Conservation (phyloP, 2,113 vertebrate genomes). For the Ginglymostoma cirratum region DNA sequence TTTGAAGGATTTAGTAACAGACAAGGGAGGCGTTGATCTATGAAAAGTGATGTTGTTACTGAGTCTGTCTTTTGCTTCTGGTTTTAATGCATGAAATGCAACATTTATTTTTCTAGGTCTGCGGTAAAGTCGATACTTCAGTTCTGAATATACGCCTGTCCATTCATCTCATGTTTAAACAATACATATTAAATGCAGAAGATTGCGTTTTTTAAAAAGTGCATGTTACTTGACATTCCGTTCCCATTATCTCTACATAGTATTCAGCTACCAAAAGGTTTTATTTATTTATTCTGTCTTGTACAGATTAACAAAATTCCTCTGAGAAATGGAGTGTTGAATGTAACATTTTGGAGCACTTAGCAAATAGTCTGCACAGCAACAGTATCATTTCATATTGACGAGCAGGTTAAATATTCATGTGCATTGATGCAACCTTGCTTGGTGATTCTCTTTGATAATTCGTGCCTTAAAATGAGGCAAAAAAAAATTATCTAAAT, state of each 20-base stretch:
- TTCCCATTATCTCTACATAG: background rate
- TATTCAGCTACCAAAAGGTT: background rate
- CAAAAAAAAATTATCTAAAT: background rate
- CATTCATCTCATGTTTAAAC: constrained; percentile 4
- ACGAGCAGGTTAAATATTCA: constrained; percentile 14
- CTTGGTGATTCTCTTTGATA: no score
- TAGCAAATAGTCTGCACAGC: background rate
- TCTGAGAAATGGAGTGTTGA: background rate
- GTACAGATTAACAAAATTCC: background rate
- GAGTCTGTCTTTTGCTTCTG: background rate
- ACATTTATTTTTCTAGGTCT: background rate
- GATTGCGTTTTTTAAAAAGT: background rate
- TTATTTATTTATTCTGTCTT: background rate
- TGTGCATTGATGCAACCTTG: background rate
- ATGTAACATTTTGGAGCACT: constrained; percentile 9
- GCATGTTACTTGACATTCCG: background rate
- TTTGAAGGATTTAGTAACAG: constrained; percentile 2
- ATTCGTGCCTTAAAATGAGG: background rate
- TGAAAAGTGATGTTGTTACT: background rate
- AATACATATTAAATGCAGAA: background rate
- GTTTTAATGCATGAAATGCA: background rate
- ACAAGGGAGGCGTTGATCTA: background rate
- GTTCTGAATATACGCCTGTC: background rate
- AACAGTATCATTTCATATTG: background rate
- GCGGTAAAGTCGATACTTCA: background rate